phyloP scores from a whole-genome alignment of 2,113 vertebrate genomes.

The Prinia subflava region DNA sequence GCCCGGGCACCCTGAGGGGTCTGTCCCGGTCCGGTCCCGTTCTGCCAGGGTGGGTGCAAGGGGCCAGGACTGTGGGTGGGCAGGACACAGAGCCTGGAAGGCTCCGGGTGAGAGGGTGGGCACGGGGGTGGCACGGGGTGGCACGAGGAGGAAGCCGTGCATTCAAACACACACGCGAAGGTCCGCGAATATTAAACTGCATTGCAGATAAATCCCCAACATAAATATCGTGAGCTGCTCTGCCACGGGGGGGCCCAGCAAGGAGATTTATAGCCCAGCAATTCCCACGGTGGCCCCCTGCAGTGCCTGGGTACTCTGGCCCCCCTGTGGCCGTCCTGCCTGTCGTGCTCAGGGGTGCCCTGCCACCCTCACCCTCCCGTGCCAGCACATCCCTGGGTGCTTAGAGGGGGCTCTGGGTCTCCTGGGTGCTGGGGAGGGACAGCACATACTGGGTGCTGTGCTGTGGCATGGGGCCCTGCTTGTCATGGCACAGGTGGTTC shows the following conservation, averaged over 20 bases:
- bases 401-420: background rate
- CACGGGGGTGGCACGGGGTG: background rate
- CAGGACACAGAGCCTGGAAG: background rate
- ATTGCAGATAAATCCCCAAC: constrained; percentile 73
- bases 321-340: accelerated
- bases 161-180: background rate
- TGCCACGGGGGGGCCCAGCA: constrained; percentile 50
- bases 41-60: background rate
- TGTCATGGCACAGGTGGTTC: background rate
- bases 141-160: background rate
- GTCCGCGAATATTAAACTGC: constrained; percentile 67
- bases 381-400: background rate
- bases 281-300: background rate
- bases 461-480: too few relatives aligned
- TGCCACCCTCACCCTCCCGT: accelerated
- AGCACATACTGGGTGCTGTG: background rate
- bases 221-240: constrained; percentile 57
- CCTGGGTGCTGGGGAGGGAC: background rate
- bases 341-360: background rate
- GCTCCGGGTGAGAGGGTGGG: background rate
- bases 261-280: constrained; percentile 58
- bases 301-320: accelerated
- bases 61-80: background rate
- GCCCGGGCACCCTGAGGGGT: background rate
- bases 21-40: background rate